Evolutionary conservation across 2,888 invertebrate species (phyloP).

Genomic region (Odontocolon sp.): DNA sequence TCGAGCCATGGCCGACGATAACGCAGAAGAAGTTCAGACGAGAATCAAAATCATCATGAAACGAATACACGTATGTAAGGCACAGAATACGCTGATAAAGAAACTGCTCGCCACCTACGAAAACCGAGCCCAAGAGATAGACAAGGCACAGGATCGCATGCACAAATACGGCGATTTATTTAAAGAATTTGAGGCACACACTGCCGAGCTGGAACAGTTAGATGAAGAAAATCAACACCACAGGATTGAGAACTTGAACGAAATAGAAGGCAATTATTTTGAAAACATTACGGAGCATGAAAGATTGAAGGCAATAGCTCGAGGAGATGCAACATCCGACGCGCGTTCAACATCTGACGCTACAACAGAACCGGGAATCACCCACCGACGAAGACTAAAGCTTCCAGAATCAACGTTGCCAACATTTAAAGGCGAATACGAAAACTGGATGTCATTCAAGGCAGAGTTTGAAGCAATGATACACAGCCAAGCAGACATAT

Average conservation of each 20-base stretch:
- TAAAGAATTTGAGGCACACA: no score
- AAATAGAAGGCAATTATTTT: no score
- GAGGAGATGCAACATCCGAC: neutral
- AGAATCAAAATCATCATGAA: no score
- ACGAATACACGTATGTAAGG: constrained; percentile 9
- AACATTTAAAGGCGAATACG: neutral
- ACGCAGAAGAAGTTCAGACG: no score
- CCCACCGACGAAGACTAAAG: neutral
- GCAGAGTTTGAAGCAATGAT: neutral
- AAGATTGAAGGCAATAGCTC: no score
- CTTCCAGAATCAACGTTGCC: neutral
- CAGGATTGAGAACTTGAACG: no score
- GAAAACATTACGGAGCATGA: no score
- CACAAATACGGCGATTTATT: no score
- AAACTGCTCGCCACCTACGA: neutral
- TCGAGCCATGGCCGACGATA: no score
- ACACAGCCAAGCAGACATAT: neutral
- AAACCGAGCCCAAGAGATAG: neutral
- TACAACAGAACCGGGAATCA: constrained; percentile 26
- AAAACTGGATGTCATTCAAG: neutral
- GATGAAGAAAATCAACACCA: no score
- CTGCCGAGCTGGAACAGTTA: no score
- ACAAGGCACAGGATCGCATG: neutral
- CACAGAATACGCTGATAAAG: constrained; percentile 3
- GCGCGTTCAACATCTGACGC: neutral